Base-by-base conservation (phyloP, 2,888 invertebrate species). In the Drosophila pullipes region DNA sequence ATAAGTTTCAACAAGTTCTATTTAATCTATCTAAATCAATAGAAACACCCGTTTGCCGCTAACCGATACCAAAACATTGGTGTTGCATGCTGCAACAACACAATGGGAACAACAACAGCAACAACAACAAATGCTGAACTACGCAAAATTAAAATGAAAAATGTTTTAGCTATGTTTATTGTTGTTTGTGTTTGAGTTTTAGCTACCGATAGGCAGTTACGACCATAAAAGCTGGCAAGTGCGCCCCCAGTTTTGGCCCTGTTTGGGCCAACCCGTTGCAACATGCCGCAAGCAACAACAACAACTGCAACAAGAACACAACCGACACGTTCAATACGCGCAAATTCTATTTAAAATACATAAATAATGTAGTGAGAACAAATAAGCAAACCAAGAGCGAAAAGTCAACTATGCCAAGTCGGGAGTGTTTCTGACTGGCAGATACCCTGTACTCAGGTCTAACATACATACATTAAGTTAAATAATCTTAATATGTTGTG, bases 271-370 rank as follows among this genome's bases (percentile, higher is more conserved):
- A 62, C 86, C 82, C 84, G 86, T 86, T 86, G 85, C 85, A 81
- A 89, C 89, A 89, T 81, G 80, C 66, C 59, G 66, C 58, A 41
- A 16, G 28, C 28, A 1, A 28, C 69, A 44, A 54, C 69, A 73
- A 52, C 41, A 62, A 59, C 50, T 66, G 58, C 81, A 81, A 76
- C 47, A 47, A 47, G 47, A 25, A 28, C 47, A 47, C 47, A 47
- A 28, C 47, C 22, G 47, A 47, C 47, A 25, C 54, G 77, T 87
- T 84, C 87, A 52, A 78, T 83, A 81, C 69, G 72, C 76, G 86
- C 83, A 50, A 82, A 85, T 85, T 87, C 82, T 82, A 84, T 82
- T 82, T 75, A 70, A 79, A 83, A 69, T 70, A 76, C 49, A 76
- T 55, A 67, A 68, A 80, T 61, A 69, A 69, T 74, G 50, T 64